Base-by-base conservation (phyloP, 2,113 vertebrate species). In the Sylvilagus bachmani region DNA sequence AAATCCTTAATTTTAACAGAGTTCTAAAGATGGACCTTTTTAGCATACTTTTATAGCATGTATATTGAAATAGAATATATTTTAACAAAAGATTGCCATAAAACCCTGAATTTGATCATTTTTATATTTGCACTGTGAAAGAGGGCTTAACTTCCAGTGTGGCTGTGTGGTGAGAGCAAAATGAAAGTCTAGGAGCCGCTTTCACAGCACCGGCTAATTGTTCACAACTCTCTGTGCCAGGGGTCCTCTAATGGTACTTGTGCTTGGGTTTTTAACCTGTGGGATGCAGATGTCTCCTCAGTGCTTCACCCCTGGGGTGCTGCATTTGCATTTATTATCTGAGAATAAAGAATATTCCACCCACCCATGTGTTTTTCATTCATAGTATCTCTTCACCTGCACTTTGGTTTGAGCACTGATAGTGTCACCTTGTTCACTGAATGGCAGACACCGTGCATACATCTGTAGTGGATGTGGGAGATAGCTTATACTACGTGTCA, bases 21-120 rank as follows among this genome's bases (percentile, higher is more conserved):
- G 31, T 12, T 96, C 96, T 80, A 67, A 97, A 96, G 61, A 97
- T 96, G 87, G 96, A 97, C 87, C 88, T 97, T 98, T 98, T 96
- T 97, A 97, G 97, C 94, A 83, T 97, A 96, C 97, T 98, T 97
- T 98, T 98, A 95, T 98, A 98, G 97, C 96, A 97, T 97, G 96
- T 98, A 97, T 91, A 97, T 98, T 98, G 97, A 97, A 94, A 96
- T 93, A 96, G 94, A 98, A 85, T 97, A 78, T 98, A 98, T 98
- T 98, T 98, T 98, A 98, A 95, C 95, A 97, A 95, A 97, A 67
- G 95, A 97, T 89, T 97, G 93, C 74, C 85, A 78, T 80, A 96
- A 93, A 97, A 86, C 51, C 95, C 91, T 96, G 93, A 95, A 91
- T 93, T 90, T 0, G 64, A 64, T 86, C 82, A 93, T 94, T 97